Base-by-base conservation (phyloP, 2,113 vertebrate genomes). In the Ceyx cyanopectus region DNA sequence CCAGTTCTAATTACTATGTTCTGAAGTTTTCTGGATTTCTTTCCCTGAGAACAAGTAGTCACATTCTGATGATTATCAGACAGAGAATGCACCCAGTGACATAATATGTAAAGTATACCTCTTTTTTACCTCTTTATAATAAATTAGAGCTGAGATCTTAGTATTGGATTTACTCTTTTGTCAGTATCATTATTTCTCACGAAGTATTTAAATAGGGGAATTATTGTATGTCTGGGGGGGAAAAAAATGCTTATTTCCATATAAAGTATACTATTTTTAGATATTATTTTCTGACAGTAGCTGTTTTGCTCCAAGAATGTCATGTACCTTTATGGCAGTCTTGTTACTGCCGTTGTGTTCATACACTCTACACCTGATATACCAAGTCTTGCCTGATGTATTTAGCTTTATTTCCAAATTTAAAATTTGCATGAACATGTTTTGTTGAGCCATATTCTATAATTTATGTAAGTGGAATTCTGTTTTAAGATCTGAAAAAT, bases 281-380 rank as follows among this genome's bases (percentile, higher is more conserved):
- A 3, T 51, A n/a, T n/a, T n/a, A 22, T 9, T 63, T 80, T 89
- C 27, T 87, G 14, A 24, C 37, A 5, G 4, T 18, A 43, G 17
- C 8, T 89, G 1, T 85, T 70, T 82, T 13, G 21, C 16, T 40
- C 5, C 12, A 43, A 54, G 22, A 9, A 9, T 24, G 3, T 41
- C 2, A 18, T 8, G 9, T 41, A 18, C 11, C 12, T 40, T 69
- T 85, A 51, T 14, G 3, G 10, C 1, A 0, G 2, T 68, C 26
- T 53, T 56, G 24, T 54, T 85, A 54, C 1, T 37, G 81, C 53
- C 19, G 11, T 43, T 81, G 9, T 83, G 15, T 53, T 87, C 21
- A 15, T 60, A 24, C 10, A 3, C 8, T 16, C 7, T 20, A 14
- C 0, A 68, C 51, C 26, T 29, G 14, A n/a, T 30, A 6, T 51